Percentiles rank a stretch among this genome's conserved stretches.
phyloP scores from a whole-genome alignment of 2,797 vertebrate genomes.

The Hypotaenidia philippensis region DNA sequence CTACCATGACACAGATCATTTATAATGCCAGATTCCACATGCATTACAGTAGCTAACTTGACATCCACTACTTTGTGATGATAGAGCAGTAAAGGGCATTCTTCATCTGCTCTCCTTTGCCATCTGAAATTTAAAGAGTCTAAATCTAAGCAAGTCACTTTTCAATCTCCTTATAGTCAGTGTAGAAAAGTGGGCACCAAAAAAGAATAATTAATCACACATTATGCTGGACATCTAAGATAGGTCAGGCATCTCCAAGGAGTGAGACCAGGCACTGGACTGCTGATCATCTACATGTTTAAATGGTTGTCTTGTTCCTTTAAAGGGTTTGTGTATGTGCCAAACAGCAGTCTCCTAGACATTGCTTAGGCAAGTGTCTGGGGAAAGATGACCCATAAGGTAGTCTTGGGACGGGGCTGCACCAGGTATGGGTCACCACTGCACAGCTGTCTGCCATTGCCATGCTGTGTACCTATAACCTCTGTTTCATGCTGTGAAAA shows the following conservation, averaged over 20 bases:
- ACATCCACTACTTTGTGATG: background rate
- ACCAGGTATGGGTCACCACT: background rate
- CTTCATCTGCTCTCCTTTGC: background rate
- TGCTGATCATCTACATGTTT: background rate
- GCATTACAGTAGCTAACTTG: background rate
- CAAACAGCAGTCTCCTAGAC: background rate
- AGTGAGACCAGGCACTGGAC: background rate
- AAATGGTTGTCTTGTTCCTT: background rate
- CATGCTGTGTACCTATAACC: background rate
- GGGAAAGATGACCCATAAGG: background rate
- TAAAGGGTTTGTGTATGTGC: background rate
- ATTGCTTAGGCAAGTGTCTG: background rate
- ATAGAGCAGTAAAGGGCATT: background rate
- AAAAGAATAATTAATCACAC: background rate
- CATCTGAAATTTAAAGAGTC: background rate
- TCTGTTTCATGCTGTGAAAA: fast-evolving
- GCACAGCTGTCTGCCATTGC: background rate
- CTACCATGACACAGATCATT: background rate
- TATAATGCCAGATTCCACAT: background rate
- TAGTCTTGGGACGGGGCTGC: background rate
- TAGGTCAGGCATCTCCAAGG: background rate
- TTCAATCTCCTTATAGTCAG: background rate
- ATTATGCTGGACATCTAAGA: background rate
- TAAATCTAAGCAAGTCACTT: background rate
- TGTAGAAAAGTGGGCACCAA: background rate